Base-by-base conservation (phyloP, 1,140 invertebrate species). In the Lepidotrigona ventralis region DNA sequence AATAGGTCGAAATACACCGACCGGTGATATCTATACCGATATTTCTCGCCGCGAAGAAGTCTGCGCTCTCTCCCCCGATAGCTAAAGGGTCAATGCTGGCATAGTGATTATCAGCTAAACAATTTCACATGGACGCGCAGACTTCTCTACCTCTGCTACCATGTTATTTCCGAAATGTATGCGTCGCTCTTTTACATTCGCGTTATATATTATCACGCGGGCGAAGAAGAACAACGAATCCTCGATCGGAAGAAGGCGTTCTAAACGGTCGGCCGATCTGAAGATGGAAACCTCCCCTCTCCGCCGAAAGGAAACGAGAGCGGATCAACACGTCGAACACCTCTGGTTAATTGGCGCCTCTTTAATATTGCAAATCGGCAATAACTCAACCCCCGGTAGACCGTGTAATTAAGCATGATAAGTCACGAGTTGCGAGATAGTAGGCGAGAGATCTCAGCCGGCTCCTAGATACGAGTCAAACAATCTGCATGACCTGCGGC, bases 401-500 rank as follows among this genome's bases (percentile, higher is more conserved):
- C 88, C 83, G 64, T 89, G 84, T 84, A 89, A 89, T 89, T 89
- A 89, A 84, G 87, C 82, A 86, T 85, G 88, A 89, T 89, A 89
- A 89, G 88, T 89, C 87, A 89, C 85, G 83, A 33, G 63, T 80
- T 82, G 33, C 77, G 8, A 46, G 39, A 46, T 0, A 71, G 77
- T 89, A 85, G 80, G 81, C 84, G 78, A 83, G 75, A 85, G 79
- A 69, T 66, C 11, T 69, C 39, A 68, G 39, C 39, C 39, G 8
- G 39, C 80, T 88, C 86, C 87, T 86, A 77, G 78, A 76, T 79
- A 81, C 60, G 79, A 74, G 85, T 88, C 2, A 33, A 86, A 82
- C 83, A 79, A 85, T 86, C 90, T 84, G 83, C 83, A 89, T 91
- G 86, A 80, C 88, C 81, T 17, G 76, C 17, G 88, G 88, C 85